A percentile compares a stretch with the other conserved stretches of the same genome.
These are phyloP conservation scores for Hetaerina americana DNA, from an alignment of 1,140 invertebrate species.

Conservation along the genomic window DNA sequence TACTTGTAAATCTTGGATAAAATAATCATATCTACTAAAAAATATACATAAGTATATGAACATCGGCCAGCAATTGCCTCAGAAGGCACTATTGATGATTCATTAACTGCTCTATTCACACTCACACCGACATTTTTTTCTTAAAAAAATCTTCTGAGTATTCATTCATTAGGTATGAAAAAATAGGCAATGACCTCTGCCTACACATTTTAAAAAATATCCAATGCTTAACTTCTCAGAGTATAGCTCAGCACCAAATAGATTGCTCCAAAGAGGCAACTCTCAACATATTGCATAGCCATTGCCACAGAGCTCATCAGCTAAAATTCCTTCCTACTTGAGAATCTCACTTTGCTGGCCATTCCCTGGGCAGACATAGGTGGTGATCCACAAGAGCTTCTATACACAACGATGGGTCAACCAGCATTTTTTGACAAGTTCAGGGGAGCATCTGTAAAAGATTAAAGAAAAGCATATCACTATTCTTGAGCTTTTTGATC, in stretches of 20 bases:
- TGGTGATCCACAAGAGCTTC: not conserved
- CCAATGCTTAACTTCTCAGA: not conserved
- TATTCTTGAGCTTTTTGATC: no score
- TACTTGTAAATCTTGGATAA: not conserved
- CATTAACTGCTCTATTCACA: not conserved
- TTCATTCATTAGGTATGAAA: not conserved
- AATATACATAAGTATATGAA: not conserved
- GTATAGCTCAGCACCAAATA: not conserved
- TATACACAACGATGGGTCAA: not conserved
- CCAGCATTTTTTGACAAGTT: conserved; percentile 35
- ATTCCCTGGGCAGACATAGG: not conserved
- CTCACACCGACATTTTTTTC: not conserved
- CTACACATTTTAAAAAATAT: conserved; percentile 1
- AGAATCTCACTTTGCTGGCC: not conserved
- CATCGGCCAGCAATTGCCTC: not conserved
- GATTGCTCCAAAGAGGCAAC: not conserved
- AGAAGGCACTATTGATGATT: not conserved
- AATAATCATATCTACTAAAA: not conserved
- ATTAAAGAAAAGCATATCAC: conserved; percentile 7
- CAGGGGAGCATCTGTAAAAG: conserved; percentile 32
- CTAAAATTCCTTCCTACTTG: not conserved
- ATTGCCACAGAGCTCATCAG: not conserved
- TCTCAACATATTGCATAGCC: not conserved
- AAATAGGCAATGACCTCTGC: not conserved
- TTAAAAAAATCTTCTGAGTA: not conserved